These are phyloP conservation scores for Elysia crispata DNA, from an alignment of 2,888 invertebrate genomes.

Conservation along the genomic window DNA sequence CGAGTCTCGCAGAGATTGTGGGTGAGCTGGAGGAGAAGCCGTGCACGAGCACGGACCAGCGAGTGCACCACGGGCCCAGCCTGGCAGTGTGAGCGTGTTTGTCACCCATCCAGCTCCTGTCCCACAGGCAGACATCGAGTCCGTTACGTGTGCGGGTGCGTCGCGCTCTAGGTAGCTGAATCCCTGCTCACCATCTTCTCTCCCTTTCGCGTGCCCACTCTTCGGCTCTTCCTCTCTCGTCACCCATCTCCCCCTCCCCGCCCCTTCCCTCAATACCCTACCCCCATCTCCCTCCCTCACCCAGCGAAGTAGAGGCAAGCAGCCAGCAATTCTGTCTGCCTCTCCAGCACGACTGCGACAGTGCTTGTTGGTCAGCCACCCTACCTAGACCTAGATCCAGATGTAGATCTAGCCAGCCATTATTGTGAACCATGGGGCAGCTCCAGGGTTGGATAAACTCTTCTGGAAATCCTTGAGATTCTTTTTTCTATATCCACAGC, in stretches of 20 bases:
- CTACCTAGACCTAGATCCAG: neutral
- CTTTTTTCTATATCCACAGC: too few relatives aligned
- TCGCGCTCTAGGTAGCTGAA: constrained; percentile 11
- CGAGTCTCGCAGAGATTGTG: too few relatives aligned
- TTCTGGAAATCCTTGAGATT: too few relatives aligned
- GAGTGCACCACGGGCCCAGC: too few relatives aligned
- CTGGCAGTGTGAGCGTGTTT: too few relatives aligned
- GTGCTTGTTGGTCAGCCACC: neutral
- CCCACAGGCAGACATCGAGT: neutral
- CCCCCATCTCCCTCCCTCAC: neutral
- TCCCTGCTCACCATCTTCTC: constrained; percentile 9
- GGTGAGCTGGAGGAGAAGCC: too few relatives aligned
- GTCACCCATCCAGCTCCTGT: too few relatives aligned
- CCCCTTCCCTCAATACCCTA: neutral
- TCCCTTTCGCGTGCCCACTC: neutral
- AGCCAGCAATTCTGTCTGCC: neutral
- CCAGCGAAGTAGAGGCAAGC: neutral
- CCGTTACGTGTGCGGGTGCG: neutral
- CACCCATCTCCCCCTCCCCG: constrained; percentile 4
- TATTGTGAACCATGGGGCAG: too few relatives aligned
- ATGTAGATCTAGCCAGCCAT: neutral
- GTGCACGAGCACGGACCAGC: too few relatives aligned
- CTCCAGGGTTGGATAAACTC: too few relatives aligned
- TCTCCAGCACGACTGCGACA: neutral
- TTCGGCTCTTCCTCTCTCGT: neutral